phyloP scores from a whole-genome alignment of 1,140 invertebrate genomes.

The Euura saliciscinereae region DNA sequence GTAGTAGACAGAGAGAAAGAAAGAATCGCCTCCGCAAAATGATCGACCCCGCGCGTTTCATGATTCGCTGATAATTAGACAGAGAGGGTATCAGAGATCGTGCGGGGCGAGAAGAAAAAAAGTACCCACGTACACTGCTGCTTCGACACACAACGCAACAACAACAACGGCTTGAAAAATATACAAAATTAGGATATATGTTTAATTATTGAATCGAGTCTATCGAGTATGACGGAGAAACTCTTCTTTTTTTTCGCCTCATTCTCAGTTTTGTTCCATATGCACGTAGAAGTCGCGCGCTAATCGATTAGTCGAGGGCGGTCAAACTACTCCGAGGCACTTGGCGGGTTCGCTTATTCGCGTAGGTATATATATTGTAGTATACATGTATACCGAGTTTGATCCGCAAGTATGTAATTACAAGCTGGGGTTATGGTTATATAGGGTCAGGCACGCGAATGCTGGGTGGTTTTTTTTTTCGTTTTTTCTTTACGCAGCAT shows the following conservation, averaged over 20 bases:
- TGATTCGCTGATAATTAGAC: constrained; percentile 46
- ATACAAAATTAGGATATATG: too few relatives aligned
- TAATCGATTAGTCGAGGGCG: too few relatives aligned
- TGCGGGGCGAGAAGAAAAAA: constrained; percentile 19
- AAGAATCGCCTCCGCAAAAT: neutral
- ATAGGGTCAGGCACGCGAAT: constrained; percentile 47
- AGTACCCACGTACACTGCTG: constrained; percentile 17
- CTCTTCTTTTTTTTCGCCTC: too few relatives aligned
- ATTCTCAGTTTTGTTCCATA: too few relatives aligned
- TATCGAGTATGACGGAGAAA: too few relatives aligned
- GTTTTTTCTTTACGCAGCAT: constrained; percentile 22
- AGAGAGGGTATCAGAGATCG: constrained; percentile 33
- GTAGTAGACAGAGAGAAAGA: too few relatives aligned
- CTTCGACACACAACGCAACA: constrained; percentile 40
- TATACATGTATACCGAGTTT: constrained; percentile 1
- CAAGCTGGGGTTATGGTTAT: constrained; percentile 20
- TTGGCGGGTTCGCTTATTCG: constrained; percentile 53
- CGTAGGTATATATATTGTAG: neutral
- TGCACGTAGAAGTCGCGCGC: too few relatives aligned
- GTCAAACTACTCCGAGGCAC: constrained; percentile 20
- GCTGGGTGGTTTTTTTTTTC: constrained; percentile 35
- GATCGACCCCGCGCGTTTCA: constrained; percentile 23
- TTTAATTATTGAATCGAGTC: too few relatives aligned
- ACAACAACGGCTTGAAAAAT: too few relatives aligned
- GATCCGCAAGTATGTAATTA: constrained; percentile 51